phyloP scores from a whole-genome alignment of 37 sponge, comb jelly and placozoan species.

The Beroe ovata region DNA sequence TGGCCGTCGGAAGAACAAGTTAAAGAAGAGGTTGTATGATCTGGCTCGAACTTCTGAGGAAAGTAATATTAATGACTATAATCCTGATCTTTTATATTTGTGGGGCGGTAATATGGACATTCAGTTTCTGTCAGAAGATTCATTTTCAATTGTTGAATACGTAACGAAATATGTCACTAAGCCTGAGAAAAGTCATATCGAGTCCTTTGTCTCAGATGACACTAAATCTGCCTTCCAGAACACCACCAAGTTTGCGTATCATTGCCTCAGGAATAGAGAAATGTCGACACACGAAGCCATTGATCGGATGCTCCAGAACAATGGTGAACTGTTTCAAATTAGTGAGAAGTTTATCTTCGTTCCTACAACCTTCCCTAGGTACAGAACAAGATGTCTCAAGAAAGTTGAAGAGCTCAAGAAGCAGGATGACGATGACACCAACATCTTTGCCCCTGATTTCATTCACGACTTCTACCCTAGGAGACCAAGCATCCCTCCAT shows the following conservation, averaged over 20 bases:
- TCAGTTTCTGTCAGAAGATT: neutral
- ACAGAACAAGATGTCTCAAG: neutral
- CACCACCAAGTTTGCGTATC: neutral
- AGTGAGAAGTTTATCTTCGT: neutral
- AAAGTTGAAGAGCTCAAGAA: neutral
- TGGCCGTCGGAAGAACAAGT: too few relatives aligned
- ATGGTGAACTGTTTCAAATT: neutral
- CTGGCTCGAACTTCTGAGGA: neutral
- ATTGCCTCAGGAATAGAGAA: neutral
- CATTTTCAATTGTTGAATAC: neutral
- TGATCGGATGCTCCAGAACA: slow-evolving; percentile 40
- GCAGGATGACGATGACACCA: neutral
- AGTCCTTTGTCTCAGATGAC: neutral
- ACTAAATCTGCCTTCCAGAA: neutral
- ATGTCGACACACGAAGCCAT: slow-evolving; percentile 6
- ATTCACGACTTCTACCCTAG: slow-evolving; percentile 8
- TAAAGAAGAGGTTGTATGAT: slow-evolving; percentile 15
- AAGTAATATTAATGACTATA: neutral
- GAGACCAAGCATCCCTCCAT: neutral
- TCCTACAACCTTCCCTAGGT: neutral
- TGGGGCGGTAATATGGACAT: slow-evolving; percentile 30
- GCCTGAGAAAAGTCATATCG: neutral
- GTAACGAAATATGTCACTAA: neutral
- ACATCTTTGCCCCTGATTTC: neutral
- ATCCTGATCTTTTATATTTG: neutral